phyloP scores from a whole-genome alignment of 2,888 invertebrate genomes.

The Sphinx pinastri region DNA sequence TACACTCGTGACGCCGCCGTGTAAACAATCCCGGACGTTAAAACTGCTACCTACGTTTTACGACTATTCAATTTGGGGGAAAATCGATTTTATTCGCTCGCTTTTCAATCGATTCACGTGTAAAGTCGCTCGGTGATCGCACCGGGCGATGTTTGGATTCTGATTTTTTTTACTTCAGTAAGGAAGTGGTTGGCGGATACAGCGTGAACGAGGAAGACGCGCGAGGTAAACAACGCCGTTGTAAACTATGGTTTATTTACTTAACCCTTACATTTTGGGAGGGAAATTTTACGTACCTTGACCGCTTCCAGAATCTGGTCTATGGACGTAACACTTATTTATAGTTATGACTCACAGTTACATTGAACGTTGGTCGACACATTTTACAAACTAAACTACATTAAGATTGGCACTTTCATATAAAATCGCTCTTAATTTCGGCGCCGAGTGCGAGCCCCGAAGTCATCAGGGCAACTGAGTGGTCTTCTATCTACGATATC shows the following conservation, averaged over 20 bases:
- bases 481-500: constrained; percentile 62
- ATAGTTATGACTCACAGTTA: constrained; percentile 11
- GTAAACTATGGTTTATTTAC: constrained; percentile 56
- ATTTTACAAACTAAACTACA: constrained; percentile 41
- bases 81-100: constrained; percentile 84
- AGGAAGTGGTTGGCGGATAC: constrained; percentile 79
- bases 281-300: constrained; percentile 25
- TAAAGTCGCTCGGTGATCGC: constrained; percentile 69
- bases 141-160: constrained; percentile 48
- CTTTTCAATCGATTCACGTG: constrained; percentile 72
- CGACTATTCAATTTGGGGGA: constrained; percentile 81
- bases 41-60: constrained; percentile 80
- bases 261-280: constrained; percentile 40
- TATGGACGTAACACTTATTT: constrained; percentile 7
- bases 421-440: constrained; percentile 61
- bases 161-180: constrained; percentile 59
- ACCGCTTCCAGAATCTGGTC: constrained; percentile 5
- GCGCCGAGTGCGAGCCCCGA: constrained; percentile 59
- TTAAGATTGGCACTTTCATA: constrained; percentile 40
- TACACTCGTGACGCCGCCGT: constrained; percentile 82
- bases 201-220: constrained; percentile 57
- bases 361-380: constrained; percentile 7
- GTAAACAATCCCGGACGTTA: constrained; percentile 81
- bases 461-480: constrained; percentile 71
- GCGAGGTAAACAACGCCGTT: constrained; percentile 54